Evolutionary conservation across 2,797 vertebrate species (phyloP), one percentile per base, ranked within the genome.

Genomic region (Buceros bicornis): DNA sequence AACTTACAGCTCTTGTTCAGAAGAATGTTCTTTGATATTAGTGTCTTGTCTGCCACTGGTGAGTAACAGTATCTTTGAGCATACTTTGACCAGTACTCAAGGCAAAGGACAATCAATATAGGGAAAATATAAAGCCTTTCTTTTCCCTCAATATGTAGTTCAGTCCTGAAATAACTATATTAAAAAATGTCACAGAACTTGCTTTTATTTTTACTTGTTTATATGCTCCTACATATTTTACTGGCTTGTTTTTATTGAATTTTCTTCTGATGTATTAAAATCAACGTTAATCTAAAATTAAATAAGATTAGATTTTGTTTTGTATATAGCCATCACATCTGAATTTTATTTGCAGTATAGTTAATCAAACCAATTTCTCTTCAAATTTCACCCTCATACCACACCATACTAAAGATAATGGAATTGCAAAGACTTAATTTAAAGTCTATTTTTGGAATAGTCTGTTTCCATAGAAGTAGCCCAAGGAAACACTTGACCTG

Each of bases 391-490:
- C 40, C 13, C 42, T 73, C 45, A 43, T 37, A 87, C 71, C 50
- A 53, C 65, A 56, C 67, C 42, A 53, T 67, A 85, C 11, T 61
- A 67, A 85, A 93, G 71, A 91, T 74, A 94, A 94, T 88, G 88
- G 72, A 91, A 91, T 71, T 90, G 53, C 60, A 86, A 91, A 87
- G 60, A 85, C 86, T 79, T 43, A 95, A 91, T 92, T 94, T 92
- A 65, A 82, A 85, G 40, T 87, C 84, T 94, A 31, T 71, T 93
- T 95, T 77, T 33, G 56, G 64, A 94, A 73, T 70, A 94, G n/a
- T 47, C 25, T 43, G 37, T 14, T 89, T 91, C 56, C 62, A 42
- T 16, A 64, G 40, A 87, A 57, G 35, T 83, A 88, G 82, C 65
- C 72, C 37, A 88, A 93, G 76, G 74, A 86, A 95, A 94, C n/a